Evolutionary conservation across 1,140 invertebrate genomes (phyloP).

Genomic region (Drosophila fuyamai): DNA sequence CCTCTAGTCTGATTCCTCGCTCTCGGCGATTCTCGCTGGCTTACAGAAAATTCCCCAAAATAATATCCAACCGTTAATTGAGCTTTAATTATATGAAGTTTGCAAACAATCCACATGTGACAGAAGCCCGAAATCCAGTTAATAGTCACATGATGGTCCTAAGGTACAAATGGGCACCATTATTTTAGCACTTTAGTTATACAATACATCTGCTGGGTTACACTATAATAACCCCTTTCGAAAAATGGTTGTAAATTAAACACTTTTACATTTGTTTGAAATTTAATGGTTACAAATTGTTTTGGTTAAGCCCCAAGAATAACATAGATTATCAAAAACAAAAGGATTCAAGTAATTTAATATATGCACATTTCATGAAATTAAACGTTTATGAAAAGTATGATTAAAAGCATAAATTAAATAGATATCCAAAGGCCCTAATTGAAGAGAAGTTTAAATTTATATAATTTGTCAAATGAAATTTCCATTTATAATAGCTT

Average conservation of each 20-base stretch:
- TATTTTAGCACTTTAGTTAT: slow-evolving; percentile 4
- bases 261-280: too few relatives aligned
- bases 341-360: too few relatives aligned
- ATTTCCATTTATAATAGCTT: not conserved
- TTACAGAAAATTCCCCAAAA: slow-evolving; percentile 36
- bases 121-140: slow-evolving; percentile 19
- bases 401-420: too few relatives aligned
- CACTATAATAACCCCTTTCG: not conserved
- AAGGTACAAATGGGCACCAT: slow-evolving; percentile 7
- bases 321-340: too few relatives aligned
- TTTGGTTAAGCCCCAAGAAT: too few relatives aligned
- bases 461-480: not conserved
- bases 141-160: slow-evolving; percentile 12
- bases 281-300: too few relatives aligned
- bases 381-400: too few relatives aligned
- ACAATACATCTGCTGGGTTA: not conserved
- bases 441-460: not conserved
- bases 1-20: not conserved
- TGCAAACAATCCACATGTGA: slow-evolving; percentile 37
- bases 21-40: not conserved
- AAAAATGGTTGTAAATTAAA: too few relatives aligned
- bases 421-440: not conserved
- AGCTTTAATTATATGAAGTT: slow-evolving; percentile 34
- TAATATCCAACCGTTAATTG: slow-evolving; percentile 43
- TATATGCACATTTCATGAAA: too few relatives aligned